A percentile compares a stretch with the other conserved stretches of the same genome.
Evolutionary conservation across 1,140 invertebrate species (phyloP).

Genomic region (Thaumetopoea pityocampa): DNA sequence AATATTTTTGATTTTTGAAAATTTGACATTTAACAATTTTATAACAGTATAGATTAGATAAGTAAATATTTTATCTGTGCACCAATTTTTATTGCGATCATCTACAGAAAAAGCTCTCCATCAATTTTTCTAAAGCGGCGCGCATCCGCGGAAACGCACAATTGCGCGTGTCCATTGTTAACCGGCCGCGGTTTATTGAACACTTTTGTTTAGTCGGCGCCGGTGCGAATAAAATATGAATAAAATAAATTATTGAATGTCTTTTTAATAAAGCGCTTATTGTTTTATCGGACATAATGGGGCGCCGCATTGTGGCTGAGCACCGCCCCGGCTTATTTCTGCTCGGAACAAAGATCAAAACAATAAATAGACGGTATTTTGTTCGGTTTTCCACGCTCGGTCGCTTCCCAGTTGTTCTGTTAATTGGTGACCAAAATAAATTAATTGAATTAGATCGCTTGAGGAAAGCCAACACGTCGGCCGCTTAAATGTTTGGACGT

Average conservation of each 20-base stretch:
- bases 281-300: constrained; percentile 71
- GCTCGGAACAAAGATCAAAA: constrained; percentile 56
- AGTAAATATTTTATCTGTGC: too few relatives aligned
- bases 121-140: too few relatives aligned
- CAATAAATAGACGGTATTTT: constrained; percentile 74
- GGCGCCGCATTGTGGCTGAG: constrained; percentile 41
- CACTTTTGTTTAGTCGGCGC: constrained; percentile 50
- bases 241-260: constrained; percentile 74
- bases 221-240: constrained; percentile 68
- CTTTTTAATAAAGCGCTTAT: constrained; percentile 72
- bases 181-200: constrained; percentile 32
- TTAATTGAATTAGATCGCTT: constrained; percentile 69
- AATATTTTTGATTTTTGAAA: too few relatives aligned
- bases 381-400: constrained; percentile 62
- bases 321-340: constrained; percentile 52
- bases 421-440: constrained; percentile 69
- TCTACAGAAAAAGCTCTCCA: too few relatives aligned
- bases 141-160: too few relatives aligned
- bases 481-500: constrained; percentile 59
- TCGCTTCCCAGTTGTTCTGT: constrained; percentile 61
- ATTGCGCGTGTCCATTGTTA: constrained; percentile 8
- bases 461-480: constrained; percentile 50
- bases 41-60: too few relatives aligned
- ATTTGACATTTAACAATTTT: too few relatives aligned
- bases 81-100: too few relatives aligned